Evolutionary conservation across 2,113 vertebrate species (phyloP).

Genomic region (Theristicus caerulescens): DNA sequence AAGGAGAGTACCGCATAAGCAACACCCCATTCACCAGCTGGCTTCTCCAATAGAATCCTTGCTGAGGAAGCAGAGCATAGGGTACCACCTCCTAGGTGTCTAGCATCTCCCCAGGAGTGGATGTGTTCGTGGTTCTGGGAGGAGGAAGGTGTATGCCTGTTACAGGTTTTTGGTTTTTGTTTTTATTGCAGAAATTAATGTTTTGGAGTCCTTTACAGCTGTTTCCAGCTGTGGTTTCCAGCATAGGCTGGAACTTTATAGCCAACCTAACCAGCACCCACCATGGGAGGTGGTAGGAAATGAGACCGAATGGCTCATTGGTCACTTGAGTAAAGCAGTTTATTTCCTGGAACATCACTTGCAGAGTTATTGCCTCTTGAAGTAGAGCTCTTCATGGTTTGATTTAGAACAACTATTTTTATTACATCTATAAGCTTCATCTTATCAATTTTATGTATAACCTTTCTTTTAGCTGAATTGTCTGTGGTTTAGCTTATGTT

Average conservation of each 20-base stretch:
- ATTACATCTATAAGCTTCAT: neutral
- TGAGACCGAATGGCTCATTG: neutral
- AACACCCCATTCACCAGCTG: neutral
- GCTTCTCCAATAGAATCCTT: neutral
- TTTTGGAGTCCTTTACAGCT: neutral
- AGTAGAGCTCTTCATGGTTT: neutral
- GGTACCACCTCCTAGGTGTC: neutral
- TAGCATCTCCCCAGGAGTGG: neutral
- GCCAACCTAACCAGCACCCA: neutral
- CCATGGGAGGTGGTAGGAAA: neutral
- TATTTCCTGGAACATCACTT: neutral
- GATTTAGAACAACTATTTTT: conserved; percentile 9
- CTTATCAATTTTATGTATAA: neutral
- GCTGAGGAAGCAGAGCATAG: neutral
- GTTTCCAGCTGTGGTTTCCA: neutral
- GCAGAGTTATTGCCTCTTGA: neutral
- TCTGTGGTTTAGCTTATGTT: neutral
- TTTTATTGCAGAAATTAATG: neutral
- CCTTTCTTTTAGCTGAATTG: neutral
- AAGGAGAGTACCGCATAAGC: neutral
- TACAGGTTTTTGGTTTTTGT: neutral
- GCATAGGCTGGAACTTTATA: neutral
- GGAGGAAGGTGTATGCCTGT: neutral
- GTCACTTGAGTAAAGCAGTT: neutral
- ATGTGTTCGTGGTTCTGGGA: neutral